Percentiles rank a stretch among this genome's conserved stretches.
phyloP scores from a whole-genome alignment of 2,797 vertebrate genomes.

The Sebastes wilsoni region DNA sequence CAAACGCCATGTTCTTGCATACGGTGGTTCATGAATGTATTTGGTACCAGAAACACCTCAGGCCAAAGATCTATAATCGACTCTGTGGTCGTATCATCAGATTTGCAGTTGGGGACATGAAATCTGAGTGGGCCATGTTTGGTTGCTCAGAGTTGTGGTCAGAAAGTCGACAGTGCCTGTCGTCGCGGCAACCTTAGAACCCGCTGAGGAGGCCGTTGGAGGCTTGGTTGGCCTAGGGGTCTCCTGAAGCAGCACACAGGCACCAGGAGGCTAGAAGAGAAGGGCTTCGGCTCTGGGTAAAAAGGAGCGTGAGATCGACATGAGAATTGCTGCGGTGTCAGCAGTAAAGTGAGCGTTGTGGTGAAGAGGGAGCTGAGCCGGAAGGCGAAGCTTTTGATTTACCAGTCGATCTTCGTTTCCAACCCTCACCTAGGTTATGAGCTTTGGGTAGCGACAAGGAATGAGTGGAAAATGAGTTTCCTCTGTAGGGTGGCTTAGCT shows the following conservation, averaged over 20 bases:
- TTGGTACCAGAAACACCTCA: not conserved
- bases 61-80: not conserved
- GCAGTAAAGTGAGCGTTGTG: not conserved
- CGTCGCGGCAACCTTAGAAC: not conserved
- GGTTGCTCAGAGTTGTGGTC: not conserved
- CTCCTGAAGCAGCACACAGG: not conserved
- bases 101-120: not conserved
- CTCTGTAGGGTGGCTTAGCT: not conserved
- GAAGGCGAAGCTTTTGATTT: not conserved
- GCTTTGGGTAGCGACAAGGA: not conserved
- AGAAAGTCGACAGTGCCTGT: not conserved
- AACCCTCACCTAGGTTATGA: not conserved
- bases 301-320: not conserved
- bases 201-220: not conserved
- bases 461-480: not conserved
- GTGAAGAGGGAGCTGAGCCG: not conserved
- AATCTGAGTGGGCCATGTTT: not conserved
- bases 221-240: not conserved
- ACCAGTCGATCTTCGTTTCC: not conserved
- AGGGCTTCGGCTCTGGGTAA: not conserved
- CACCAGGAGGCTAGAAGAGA: not conserved
- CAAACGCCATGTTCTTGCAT: not conserved
- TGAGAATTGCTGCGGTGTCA: not conserved
- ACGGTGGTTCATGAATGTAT: not conserved
- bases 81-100: not conserved